Evolutionary conservation across 2,888 invertebrate genomes (phyloP).

Genomic region (Sphinx pinastri): DNA sequence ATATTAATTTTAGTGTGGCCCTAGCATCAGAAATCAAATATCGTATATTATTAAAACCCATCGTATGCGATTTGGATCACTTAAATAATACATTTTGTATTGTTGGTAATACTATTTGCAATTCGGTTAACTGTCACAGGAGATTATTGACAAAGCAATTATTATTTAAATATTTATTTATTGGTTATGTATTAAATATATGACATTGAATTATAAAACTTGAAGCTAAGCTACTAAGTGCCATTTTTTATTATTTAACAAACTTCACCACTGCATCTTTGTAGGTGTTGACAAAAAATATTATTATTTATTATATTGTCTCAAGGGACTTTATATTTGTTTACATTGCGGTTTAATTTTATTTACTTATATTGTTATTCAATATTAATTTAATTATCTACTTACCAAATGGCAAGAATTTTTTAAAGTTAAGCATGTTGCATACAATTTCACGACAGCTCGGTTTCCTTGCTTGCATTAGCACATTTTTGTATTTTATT

Average conservation of each 20-base stretch:
- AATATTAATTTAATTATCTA: not conserved
- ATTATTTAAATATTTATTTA: not conserved
- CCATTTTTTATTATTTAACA: slow-evolving; percentile 6
- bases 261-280: not conserved
- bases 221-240: not conserved
- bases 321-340: not conserved
- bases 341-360: not conserved
- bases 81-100: too few relatives aligned
- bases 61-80: too few relatives aligned
- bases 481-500: not conserved
- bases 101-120: too few relatives aligned
- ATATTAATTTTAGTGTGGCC: too few relatives aligned
- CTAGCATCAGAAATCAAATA: too few relatives aligned
- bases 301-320: not conserved
- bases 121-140: not conserved
- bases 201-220: not conserved
- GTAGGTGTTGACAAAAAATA: not conserved
- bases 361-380: not conserved
- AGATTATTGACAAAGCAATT: not conserved
- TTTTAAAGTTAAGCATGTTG: too few relatives aligned
- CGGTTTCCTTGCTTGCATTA: too few relatives aligned
- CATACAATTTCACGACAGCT: too few relatives aligned
- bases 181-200: not conserved
- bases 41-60: too few relatives aligned
- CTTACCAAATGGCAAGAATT: not conserved